phyloP scores from a whole-genome alignment of 1,140 invertebrate species.

The Leptonema lineaticorne region DNA sequence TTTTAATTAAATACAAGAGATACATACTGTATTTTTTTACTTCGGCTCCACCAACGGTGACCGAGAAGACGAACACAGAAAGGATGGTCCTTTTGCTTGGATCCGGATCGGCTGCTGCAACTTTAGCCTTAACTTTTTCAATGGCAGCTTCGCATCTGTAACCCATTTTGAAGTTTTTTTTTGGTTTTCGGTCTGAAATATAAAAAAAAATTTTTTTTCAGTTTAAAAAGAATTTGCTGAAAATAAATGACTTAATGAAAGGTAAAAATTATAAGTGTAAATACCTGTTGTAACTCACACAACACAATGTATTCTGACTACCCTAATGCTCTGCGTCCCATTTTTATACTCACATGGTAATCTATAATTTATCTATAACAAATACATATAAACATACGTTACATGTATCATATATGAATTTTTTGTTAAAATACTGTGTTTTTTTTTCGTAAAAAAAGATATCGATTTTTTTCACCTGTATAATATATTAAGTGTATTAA shows the following conservation, averaged over 20 bases:
- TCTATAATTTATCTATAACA: too few relatives aligned
- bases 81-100: conserved; percentile 32
- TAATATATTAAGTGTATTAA: too few relatives aligned
- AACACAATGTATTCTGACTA: neutral
- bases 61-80: conserved; percentile 31
- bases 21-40: conserved; percentile 37
- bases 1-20: too few relatives aligned
- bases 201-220: neutral
- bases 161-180: conserved; percentile 24
- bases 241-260: too few relatives aligned
- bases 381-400: too few relatives aligned
- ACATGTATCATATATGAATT: too few relatives aligned
- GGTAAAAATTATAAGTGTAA: neutral
- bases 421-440: too few relatives aligned
- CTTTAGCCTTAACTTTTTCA: conserved; percentile 32
- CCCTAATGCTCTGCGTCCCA: neutral
- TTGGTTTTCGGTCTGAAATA: neutral
- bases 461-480: too few relatives aligned
- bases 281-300: neutral
- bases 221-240: neutral
- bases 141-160: conserved; percentile 28
- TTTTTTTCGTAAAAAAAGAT: too few relatives aligned
- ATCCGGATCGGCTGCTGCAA: conserved; percentile 36
- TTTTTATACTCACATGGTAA: conserved; percentile 10
- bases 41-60: conserved; percentile 33